Conservation (phyloP, 2,797 vertebrate genomes). For the Centropyge bicolor region DNA sequence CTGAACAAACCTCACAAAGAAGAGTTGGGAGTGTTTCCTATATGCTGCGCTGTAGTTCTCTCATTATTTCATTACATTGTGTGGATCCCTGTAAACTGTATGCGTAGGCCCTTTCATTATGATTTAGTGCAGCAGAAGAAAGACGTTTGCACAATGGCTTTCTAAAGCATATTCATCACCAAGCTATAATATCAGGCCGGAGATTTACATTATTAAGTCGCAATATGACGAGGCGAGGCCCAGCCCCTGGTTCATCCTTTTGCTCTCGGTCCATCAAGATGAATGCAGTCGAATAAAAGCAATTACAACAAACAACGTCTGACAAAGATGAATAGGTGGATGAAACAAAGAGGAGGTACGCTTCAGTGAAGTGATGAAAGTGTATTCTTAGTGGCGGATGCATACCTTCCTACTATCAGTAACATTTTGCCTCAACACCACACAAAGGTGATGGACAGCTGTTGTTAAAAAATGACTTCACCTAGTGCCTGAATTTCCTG, state of each 20-base stretch:
- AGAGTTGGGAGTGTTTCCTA: slow-evolving; percentile 39
- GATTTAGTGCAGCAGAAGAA: slow-evolving; percentile 23
- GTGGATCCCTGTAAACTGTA: slow-evolving; percentile 38
- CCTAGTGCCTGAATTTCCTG: not conserved
- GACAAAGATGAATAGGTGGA: slow-evolving; percentile 37
- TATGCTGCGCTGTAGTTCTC: slow-evolving; percentile 11
- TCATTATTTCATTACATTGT: slow-evolving; percentile 59
- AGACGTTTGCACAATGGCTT: slow-evolving; percentile 45
- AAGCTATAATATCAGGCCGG: slow-evolving; percentile 34
- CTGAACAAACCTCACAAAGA: slow-evolving; percentile 31
- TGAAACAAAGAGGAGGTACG: slow-evolving; percentile 32
- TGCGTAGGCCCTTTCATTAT: slow-evolving; percentile 42
- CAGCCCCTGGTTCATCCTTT: not conserved
- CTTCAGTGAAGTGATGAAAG: slow-evolving; percentile 11
- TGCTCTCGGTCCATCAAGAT: slow-evolving; percentile 6
- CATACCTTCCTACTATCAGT: slow-evolving; percentile 9
- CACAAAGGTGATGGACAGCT: slow-evolving; percentile 10
- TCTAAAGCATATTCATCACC: slow-evolving; percentile 36
- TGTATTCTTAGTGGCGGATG: not conserved
- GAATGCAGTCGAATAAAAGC: slow-evolving; percentile 39
- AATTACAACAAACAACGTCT: slow-evolving; percentile 15
- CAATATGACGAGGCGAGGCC: slow-evolving; percentile 25
- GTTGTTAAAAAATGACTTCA: slow-evolving; percentile 5
- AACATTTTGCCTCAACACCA: slow-evolving; percentile 1
- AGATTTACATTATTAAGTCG: slow-evolving; percentile 55